These are phyloP conservation scores for Pelochelys cantorii DNA, from an alignment of 2,797 vertebrate species.

Conservation along the genomic window DNA sequence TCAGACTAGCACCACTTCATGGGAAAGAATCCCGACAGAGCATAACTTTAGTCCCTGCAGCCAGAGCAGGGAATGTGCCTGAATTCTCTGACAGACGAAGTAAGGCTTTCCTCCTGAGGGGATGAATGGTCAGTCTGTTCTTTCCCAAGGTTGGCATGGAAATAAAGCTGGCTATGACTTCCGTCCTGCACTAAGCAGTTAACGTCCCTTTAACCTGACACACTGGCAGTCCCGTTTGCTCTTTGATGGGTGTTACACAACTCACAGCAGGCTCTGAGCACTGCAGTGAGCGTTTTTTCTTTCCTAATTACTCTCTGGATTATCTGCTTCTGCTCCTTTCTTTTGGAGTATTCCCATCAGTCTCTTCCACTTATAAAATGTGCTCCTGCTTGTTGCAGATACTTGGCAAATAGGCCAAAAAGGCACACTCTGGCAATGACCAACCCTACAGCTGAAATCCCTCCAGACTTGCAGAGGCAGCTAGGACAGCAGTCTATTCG, in stretches of 20 bases:
- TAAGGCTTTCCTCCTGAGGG: background rate
- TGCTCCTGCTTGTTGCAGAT: conserved; percentile 93
- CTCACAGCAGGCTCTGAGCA: background rate
- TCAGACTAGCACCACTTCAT: background rate
- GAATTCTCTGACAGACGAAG: background rate
- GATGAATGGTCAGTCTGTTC: background rate
- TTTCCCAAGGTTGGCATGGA: background rate
- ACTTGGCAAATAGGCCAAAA: conserved; percentile 99
- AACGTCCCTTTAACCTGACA: fast-evolving
- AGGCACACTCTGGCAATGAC: conserved; percentile 98
- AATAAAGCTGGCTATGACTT: fast-evolving
- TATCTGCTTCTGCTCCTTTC: conserved; percentile 73
- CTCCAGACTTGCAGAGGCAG: conserved; percentile 92
- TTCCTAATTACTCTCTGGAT: conserved; percentile 41
- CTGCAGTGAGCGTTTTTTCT: conserved; percentile 53
- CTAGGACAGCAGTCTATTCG: conserved; percentile 92
- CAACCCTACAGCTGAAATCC: conserved; percentile 94
- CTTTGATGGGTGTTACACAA: background rate
- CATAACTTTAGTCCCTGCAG: background rate
- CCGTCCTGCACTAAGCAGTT: background rate
- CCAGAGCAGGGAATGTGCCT: conserved; percentile 15
- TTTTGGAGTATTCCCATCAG: conserved; percentile 70
- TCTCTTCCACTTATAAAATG: conserved; percentile 79
- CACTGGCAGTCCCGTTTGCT: background rate
- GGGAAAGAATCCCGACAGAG: fast-evolving